Evolutionary conservation across 2,113 vertebrate species (phyloP).

Genomic region (Cyanocitta stelleri): DNA sequence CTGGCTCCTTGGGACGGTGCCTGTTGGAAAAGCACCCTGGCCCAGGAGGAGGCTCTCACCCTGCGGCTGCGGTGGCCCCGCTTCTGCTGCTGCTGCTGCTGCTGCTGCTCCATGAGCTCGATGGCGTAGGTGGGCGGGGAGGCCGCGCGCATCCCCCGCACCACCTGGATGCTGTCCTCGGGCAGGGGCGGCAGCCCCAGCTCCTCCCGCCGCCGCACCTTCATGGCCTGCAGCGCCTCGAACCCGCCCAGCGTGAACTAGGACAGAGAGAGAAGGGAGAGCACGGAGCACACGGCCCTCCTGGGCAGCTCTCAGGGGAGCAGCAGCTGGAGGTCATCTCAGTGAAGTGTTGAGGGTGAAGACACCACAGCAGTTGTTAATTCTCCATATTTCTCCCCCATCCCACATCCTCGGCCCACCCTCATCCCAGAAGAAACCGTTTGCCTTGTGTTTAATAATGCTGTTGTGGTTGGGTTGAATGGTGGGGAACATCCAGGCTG

Average conservation of each 20-base stretch:
- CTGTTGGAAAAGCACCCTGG: rapidly evolving
- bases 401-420: background rate
- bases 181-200: conserved; percentile 81
- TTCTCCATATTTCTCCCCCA: background rate
- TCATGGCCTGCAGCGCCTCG: conserved; percentile 86
- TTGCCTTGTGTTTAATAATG: background rate
- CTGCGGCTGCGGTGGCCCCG: conserved; percentile 84
- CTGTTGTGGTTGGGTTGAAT: rapidly evolving
- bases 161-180: conserved; percentile 94
- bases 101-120: conserved; percentile 88
- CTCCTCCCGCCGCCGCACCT: conserved; percentile 77
- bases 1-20: background rate
- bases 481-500: background rate
- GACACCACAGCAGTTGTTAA: rapidly evolving
- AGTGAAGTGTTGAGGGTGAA: rapidly evolving
- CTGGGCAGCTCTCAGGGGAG: background rate
- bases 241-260: conserved; percentile 96
- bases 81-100: conserved; percentile 87
- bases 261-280: background rate
- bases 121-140: conserved; percentile 88
- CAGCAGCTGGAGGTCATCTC: background rate
- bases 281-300: rapidly evolving
- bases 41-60: conserved; percentile 64
- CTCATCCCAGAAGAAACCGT: background rate
- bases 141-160: conserved; percentile 87